phyloP scores from a whole-genome alignment of 2,797 vertebrate genomes.

The Streptopelia turtur region DNA sequence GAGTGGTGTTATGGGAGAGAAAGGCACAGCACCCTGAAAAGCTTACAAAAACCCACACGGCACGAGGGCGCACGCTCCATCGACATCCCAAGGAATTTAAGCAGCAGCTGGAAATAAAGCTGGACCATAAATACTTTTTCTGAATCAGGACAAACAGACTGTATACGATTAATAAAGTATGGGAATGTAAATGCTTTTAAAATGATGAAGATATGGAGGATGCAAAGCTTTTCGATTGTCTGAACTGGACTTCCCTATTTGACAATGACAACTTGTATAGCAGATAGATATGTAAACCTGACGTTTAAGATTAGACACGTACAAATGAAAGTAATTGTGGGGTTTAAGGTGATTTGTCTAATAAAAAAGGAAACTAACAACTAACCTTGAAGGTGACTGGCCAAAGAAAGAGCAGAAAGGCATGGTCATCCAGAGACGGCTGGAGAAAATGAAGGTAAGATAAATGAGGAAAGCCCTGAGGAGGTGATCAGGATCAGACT shows the following conservation, averaged over 20 bases:
- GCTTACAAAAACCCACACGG: rapidly evolving
- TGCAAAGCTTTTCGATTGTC: background rate
- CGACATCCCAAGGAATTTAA: background rate
- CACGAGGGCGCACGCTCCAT: rapidly evolving
- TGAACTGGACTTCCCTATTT: background rate
- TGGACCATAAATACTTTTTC: background rate
- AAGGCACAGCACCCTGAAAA: background rate
- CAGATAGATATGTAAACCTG: background rate
- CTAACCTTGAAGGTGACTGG: background rate
- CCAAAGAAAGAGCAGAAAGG: background rate
- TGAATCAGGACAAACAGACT: background rate
- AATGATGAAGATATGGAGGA: background rate
- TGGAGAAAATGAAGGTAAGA: background rate
- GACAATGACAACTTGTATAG: rapidly evolving
- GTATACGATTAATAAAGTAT: rapidly evolving
- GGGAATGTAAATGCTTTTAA: background rate
- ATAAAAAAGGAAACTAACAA: background rate
- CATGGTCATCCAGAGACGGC: background rate
- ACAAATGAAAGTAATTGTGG: background rate
- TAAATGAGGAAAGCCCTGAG: background rate
- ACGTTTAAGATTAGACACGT: background rate
- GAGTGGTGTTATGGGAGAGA: background rate
- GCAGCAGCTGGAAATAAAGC: background rate
- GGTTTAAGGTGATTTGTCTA: background rate
- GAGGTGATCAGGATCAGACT: background rate